Conservation (phyloP, 1,140 invertebrate genomes). For the Hycleus cichorii region DNA sequence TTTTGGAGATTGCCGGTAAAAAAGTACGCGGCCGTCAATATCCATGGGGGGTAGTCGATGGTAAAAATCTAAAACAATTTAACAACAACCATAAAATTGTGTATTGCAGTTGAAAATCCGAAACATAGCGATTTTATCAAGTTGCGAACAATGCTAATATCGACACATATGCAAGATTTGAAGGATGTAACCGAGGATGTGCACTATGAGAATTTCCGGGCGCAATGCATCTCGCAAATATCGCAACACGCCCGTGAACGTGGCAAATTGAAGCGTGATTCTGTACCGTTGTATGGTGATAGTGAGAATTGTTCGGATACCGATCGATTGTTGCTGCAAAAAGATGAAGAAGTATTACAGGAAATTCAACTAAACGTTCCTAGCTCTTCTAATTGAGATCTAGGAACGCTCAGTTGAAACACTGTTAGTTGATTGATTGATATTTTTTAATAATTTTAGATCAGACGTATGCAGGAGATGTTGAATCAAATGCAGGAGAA, state of each 20-base stretch:
- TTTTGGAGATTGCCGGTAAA: constrained; percentile 86
- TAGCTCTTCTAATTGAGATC: too few species aligned
- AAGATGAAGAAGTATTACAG: constrained; percentile 79
- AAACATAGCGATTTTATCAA: constrained; percentile 97
- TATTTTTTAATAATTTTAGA: constrained; percentile 50
- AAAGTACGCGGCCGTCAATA: constrained; percentile 89
- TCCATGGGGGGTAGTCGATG: constrained; percentile 97
- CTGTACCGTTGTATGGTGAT: constrained; percentile 43
- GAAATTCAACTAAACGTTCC: too few species aligned
- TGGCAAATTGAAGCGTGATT: constrained; percentile 79
- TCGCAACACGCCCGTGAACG: constrained; percentile 77
- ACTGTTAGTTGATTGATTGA: too few species aligned
- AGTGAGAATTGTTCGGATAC: constrained; percentile 71
- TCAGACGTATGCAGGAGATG: constrained; percentile 93
- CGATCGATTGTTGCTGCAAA: constrained; percentile 78
- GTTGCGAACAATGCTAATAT: constrained; percentile 92
- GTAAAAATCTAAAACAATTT: constrained; percentile 39
- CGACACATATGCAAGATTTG: constrained; percentile 91
- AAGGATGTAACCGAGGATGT: constrained; percentile 93
- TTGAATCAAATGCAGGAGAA: constrained; percentile 95
- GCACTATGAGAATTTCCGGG: constrained; percentile 93
- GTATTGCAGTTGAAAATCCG: constrained; percentile 82
- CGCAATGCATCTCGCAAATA: constrained; percentile 83
- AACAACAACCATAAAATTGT: too few species aligned
- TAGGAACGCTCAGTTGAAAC: background rate